These are phyloP conservation scores for Myopa tessellatipennis DNA, from an alignment of 2,888 invertebrate genomes.

Conservation along the genomic window DNA sequence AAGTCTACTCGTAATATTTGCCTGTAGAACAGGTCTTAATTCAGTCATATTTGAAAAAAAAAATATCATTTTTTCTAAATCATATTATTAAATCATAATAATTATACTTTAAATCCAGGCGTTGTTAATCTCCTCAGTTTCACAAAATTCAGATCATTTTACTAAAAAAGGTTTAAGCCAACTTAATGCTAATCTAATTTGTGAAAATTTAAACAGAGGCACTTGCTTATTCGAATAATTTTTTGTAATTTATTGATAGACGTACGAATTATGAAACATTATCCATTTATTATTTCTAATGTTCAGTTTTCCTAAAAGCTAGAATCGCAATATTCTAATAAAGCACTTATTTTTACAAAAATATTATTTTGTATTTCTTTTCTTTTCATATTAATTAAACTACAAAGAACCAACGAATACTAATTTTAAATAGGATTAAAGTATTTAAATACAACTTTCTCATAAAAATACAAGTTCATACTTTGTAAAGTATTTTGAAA, in stretches of 20 bases:
- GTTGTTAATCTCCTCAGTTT: no score
- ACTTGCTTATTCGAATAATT: neutral
- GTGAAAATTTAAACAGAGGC: neutral
- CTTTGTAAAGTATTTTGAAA: no score
- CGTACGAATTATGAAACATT: neutral
- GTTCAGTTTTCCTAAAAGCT: neutral
- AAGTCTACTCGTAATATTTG: neutral
- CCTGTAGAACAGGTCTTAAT: slow-evolving; percentile 6
- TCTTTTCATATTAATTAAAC: neutral
- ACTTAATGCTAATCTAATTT: neutral
- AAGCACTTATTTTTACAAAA: neutral
- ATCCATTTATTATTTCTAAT: neutral
- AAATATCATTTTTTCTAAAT: neutral
- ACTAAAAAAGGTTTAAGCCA: neutral
- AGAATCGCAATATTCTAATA: neutral
- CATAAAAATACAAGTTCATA: no score
- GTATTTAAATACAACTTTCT: no score
- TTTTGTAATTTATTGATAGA: no score
- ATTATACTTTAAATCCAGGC: no score
- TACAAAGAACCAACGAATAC: neutral
- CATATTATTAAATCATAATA: neutral
- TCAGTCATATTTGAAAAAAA: neutral
- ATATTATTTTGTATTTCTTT: slow-evolving; percentile 3
- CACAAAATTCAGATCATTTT: neutral
- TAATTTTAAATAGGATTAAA: no score